These are phyloP conservation scores for Drosophila pseudotakahashii DNA, from an alignment of 2,888 invertebrate genomes.

Conservation along the genomic window DNA sequence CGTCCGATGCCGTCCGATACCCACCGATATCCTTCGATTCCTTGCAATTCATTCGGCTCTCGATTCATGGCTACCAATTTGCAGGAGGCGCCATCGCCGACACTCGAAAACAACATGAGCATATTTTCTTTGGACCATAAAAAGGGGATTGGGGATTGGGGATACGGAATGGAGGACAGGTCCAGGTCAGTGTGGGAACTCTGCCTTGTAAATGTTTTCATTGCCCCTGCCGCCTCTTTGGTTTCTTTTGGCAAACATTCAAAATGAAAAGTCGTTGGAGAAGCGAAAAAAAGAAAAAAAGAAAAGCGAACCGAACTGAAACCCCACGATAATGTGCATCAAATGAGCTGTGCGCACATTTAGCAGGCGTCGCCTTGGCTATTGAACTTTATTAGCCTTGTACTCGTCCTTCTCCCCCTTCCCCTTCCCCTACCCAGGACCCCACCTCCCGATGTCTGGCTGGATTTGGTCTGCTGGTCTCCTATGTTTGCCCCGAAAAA, in stretches of 20 bases:
- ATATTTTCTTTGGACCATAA: slow-evolving; percentile 50
- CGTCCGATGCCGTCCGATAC: slow-evolving; percentile 1
- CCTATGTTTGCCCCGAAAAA: slow-evolving; percentile 6
- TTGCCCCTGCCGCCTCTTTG: slow-evolving; percentile 44
- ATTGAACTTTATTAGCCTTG: slow-evolving; percentile 77
- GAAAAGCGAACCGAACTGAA: slow-evolving; percentile 35
- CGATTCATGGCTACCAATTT: slow-evolving; percentile 73
- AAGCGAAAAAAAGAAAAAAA: not conserved
- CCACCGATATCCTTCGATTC: slow-evolving; percentile 11
- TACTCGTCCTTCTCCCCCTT: slow-evolving; percentile 18
- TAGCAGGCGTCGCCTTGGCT: slow-evolving; percentile 74
- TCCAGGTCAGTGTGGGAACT: slow-evolving; percentile 29
- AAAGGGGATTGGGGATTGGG: slow-evolving; percentile 29
- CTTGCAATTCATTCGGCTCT: slow-evolving; percentile 37
- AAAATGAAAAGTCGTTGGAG: slow-evolving; percentile 43
- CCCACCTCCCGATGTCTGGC: slow-evolving; percentile 28
- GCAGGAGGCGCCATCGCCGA: slow-evolving; percentile 67
- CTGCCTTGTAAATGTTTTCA: slow-evolving; percentile 72
- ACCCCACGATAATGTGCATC: slow-evolving; percentile 76
- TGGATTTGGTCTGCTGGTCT: slow-evolving; percentile 40
- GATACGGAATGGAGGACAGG: slow-evolving; percentile 30
- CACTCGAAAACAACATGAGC: slow-evolving; percentile 61
- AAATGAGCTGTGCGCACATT: slow-evolving; percentile 79
- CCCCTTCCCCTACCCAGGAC: not conserved
- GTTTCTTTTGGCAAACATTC: slow-evolving; percentile 65